Evolutionary conservation across 2,113 vertebrate species (phyloP).

Genomic region (Bagarius yarrelli): DNA sequence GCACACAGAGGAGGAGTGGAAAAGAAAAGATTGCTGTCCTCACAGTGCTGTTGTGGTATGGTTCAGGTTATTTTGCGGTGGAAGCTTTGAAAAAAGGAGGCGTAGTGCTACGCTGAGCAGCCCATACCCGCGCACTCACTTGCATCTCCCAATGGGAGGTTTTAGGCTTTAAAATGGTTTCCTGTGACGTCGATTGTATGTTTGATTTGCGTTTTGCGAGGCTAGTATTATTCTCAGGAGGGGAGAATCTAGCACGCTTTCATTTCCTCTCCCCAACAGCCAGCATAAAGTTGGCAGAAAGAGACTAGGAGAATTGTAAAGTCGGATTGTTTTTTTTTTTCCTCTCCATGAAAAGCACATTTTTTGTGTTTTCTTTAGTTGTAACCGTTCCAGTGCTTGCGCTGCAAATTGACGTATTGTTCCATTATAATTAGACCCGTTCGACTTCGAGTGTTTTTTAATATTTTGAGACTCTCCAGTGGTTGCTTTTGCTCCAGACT

Average conservation of each 20-base stretch:
- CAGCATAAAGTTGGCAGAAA: constrained; percentile 76
- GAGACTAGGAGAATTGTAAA: constrained; percentile 71
- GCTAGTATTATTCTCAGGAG: constrained; percentile 77
- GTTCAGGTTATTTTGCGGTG: constrained; percentile 76
- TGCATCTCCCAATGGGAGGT: constrained; percentile 77
- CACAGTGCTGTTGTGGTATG: constrained; percentile 70
- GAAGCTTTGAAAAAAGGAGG: constrained; percentile 65
- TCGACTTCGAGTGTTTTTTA: constrained; percentile 51
- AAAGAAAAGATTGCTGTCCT: constrained; percentile 72
- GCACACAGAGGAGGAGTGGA: constrained; percentile 47
- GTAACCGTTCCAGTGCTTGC: constrained; percentile 66
- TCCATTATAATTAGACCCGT: constrained; percentile 66
- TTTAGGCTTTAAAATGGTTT: constrained; percentile 80
- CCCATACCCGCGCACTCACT: constrained; percentile 74
- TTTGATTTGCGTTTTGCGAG: constrained; percentile 82
- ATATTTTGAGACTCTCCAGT: constrained; percentile 53
- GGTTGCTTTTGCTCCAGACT: constrained; percentile 54
- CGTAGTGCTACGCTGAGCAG: constrained; percentile 65
- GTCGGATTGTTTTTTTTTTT: constrained; percentile 65
- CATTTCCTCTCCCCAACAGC: constrained; percentile 79
- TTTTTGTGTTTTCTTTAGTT: constrained; percentile 66
- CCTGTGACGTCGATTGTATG: constrained; percentile 80
- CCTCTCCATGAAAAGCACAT: constrained; percentile 68
- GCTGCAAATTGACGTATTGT: constrained; percentile 70
- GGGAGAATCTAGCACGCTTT: constrained; percentile 79